Base-by-base conservation (phyloP, 2,113 vertebrate species). In the Coreoperca whiteheadi region DNA sequence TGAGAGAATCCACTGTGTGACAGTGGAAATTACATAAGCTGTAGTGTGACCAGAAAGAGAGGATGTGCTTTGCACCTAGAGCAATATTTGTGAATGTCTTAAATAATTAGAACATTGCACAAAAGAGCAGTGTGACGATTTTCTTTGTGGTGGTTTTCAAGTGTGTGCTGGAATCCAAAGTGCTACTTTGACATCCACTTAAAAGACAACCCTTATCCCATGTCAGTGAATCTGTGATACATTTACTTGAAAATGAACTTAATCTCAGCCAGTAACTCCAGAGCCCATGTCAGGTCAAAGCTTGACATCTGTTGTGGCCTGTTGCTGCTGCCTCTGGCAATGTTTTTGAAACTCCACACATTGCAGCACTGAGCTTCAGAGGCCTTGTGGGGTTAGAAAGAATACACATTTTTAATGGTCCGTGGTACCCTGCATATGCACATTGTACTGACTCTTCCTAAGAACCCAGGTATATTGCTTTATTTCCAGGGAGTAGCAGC, bases 331-430 rank as follows among this genome's bases (percentile, higher is more conserved):
- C 81, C 61, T 30, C 60, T 28, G 7, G 72, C 73, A 51, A 8
- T 64, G 28, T 18, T 4, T 79, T 65, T 79, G 39, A 78, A 87
- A 63, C 54, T 20, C 37, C 54, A 64, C 66, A 85, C 20, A n/a
- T n/a, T 28, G 53, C 70, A 54, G 68, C 57, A 23, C 43, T 10
- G 25, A 60, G 76, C 76, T 81, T 83, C 79, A 76, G 61, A 70
- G 57, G 37, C 65, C 68, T 41, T 53, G 8, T 72, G 72, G 51
- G 75, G 68, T 66, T 73, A 12, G 60, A 71, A n/a, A n/a, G 53
- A 53, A 83, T n/a, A n/a, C n/a, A 71, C 28, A 21, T 81, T 83
- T 83, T 84, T 73, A 87, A n/a, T 79, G 53, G 72, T 28, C 53
- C 23, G n/a, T n/a, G n/a, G n/a, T n/a, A n/a, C n/a, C 39, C 4